Conservation (phyloP, 2,888 invertebrate species). For the Agrochola lychnidis region DNA sequence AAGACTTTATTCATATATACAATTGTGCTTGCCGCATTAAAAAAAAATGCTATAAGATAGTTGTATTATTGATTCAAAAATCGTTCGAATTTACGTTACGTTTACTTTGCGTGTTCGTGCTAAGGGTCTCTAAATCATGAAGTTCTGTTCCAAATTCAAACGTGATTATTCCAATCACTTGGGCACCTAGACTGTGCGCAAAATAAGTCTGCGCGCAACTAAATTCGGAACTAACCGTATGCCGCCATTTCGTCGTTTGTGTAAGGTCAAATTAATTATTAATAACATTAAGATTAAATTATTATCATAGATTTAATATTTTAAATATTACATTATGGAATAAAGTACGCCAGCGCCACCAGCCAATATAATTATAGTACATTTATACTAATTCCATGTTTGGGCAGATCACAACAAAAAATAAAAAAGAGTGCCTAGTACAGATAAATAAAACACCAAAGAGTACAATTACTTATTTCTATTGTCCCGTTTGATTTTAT, state of each 20-base stretch:
- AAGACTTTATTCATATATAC: not conserved
- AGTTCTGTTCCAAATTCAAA: constrained; percentile 10
- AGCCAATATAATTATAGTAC: too few species aligned
- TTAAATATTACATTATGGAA: too few species aligned
- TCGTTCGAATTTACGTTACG: not conserved
- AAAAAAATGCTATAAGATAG: not conserved
- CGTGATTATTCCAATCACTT: not conserved
- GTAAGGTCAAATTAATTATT: too few species aligned
- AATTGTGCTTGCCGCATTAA: not conserved
- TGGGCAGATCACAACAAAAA: not conserved
- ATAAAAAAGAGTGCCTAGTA: constrained; percentile 21
- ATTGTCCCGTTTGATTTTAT: constrained; percentile 62
- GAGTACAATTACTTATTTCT: constrained; percentile 53
- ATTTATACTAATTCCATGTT: too few species aligned
- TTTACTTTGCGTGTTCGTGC: not conserved
- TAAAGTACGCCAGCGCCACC: too few species aligned
- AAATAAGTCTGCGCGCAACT: too few species aligned
- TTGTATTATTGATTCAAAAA: too few species aligned
- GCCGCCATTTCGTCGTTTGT: too few species aligned
- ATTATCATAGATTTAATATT: too few species aligned
- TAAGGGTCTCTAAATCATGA: not conserved
- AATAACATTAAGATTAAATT: too few species aligned
- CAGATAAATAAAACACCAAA: constrained; percentile 52
- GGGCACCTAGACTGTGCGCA: too few species aligned
- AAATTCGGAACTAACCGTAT: too few species aligned